Base-by-base conservation (phyloP, 2,113 vertebrate species). In the Ictidomys tridecemlineatus region DNA sequence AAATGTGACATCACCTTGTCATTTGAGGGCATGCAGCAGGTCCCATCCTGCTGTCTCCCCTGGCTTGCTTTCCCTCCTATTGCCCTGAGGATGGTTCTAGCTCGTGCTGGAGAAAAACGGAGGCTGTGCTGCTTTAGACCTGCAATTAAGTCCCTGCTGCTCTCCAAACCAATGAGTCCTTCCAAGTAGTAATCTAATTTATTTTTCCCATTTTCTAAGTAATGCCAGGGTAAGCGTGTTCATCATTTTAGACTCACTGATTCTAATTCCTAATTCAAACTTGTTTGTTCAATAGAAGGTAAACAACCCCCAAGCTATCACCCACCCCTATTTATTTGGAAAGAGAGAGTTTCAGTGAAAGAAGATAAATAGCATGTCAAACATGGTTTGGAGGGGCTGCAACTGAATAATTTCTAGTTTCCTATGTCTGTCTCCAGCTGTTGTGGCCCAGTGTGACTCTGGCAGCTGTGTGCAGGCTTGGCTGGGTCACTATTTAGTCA, bases 281-380 rank as follows among this genome's bases (percentile, higher is more conserved):
- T 91, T 97, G 93, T 96, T 98, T 98, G 97, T 98, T 98, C 97
- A 97, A 96, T 90, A 95, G 95, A 97, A 98, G 98, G 97, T 96
- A 98, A 98, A 98, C 93, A 97, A 92, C 93, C 97, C 97, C 96
- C 94, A 92, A 98, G 98, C 96, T 97, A 74, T 95, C 89, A 34
- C 93, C 96, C 97, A 97, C 85, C 69, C 93, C 85, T 82, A 91
- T 96, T 98, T 98, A 89, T 85, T 96, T 98, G 96, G 98, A 98
- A 98, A 94, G 94, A 97, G 91, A 97, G 91, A 96, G 63, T 97
- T 98, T 97, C 98, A 97, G 97, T 94, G 94, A 96, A 96, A 98
- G 95, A 98, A 98, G 97, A 99, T 97, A 98, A 98, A 98, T 97
- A 97, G 97, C 20, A 12, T 96, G 98, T 98, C 98, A 98, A 98